Percentiles rank a stretch among this genome's conserved stretches.
phyloP scores from a whole-genome alignment of 2,113 vertebrate genomes.

The Cygnus atratus region DNA sequence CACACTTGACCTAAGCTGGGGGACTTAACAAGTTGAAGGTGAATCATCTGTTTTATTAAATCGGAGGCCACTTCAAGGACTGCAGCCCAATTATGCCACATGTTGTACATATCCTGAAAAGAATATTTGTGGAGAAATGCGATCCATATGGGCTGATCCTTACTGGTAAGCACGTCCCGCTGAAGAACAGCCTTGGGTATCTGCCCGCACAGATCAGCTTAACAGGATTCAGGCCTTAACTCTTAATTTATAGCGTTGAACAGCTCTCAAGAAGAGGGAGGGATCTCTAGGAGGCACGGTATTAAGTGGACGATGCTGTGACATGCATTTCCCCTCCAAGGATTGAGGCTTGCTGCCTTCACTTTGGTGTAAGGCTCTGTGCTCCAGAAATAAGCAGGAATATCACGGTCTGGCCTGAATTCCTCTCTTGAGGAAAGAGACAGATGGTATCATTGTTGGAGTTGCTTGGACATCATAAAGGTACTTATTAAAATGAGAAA shows the following conservation, averaged over 20 bases:
- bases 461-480: constrained; percentile 6
- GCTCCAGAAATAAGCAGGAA: background rate
- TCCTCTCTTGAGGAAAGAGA: background rate
- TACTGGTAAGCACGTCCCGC: background rate
- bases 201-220: background rate
- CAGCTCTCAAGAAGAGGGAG: background rate
- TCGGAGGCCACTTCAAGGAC: background rate
- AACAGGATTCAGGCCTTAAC: background rate
- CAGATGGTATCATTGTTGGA: constrained; percentile 28
- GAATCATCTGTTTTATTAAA: background rate
- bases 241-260: background rate
- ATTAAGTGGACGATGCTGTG: background rate
- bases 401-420: background rate
- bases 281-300: background rate
- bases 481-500: constrained; percentile 1
- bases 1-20: background rate
- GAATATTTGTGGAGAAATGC: background rate
- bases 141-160: background rate
- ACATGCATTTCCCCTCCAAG: background rate
- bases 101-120: background rate
- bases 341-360: background rate
- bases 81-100: background rate
- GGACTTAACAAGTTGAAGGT: background rate
- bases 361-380: background rate
- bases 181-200: background rate